Percentiles rank a stretch among this genome's conserved stretches.
Conservation (phyloP, 2,797 vertebrate species). For the Pipistrellus pygmaeus region DNA sequence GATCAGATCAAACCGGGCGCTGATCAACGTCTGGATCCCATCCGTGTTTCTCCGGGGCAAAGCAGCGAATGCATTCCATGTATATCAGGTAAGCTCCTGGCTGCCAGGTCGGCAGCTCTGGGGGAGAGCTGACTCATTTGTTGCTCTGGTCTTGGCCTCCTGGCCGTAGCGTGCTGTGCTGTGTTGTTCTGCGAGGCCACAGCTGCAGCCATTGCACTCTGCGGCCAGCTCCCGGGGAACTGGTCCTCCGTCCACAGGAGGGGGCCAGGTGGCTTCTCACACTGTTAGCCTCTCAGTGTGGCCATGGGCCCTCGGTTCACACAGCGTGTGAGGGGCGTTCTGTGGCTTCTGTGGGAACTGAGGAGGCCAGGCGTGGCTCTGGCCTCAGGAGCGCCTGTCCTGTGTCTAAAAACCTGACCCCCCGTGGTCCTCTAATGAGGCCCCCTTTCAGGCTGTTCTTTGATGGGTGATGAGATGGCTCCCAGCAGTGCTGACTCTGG, state of each 20-base stretch:
- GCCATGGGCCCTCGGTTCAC: fast-evolving
- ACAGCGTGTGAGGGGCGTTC: neutral
- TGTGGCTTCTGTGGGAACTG: neutral
- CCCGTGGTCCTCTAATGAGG: neutral
- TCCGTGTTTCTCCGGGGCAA: slow-evolving; percentile 98
- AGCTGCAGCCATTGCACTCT: fast-evolving
- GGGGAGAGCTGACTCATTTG: fast-evolving
- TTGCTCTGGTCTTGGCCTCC: neutral
- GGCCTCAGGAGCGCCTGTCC: neutral
- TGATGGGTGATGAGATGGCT: neutral
- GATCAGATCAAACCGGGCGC: slow-evolving; percentile 95
- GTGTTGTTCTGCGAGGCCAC: fast-evolving
- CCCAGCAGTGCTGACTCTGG: neutral
- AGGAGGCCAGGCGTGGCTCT: fast-evolving
- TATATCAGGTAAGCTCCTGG: slow-evolving; percentile 93
- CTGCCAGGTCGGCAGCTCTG: fast-evolving
- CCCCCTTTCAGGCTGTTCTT: neutral
- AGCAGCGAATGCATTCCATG: slow-evolving; percentile 96
- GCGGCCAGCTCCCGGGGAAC: fast-evolving
- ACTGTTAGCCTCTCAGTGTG: neutral
- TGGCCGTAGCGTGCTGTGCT: fast-evolving
- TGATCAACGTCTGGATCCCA: slow-evolving; percentile 99
- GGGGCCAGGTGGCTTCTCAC: fast-evolving
- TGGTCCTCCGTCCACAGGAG: neutral
- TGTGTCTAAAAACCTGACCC: neutral